Evolutionary conservation across 2,113 vertebrate species (phyloP).

Genomic region (Cyanoderma ruficeps): DNA sequence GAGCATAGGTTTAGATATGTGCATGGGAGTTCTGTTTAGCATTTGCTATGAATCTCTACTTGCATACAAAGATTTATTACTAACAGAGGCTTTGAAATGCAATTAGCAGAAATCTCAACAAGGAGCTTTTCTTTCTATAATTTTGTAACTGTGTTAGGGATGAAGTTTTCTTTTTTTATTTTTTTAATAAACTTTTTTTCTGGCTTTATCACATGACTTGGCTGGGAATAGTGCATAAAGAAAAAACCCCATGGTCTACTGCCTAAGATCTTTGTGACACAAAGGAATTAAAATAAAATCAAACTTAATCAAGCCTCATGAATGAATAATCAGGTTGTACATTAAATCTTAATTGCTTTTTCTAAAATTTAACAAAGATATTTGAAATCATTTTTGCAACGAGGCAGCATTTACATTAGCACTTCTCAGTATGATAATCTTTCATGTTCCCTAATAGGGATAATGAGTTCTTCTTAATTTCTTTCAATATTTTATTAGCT

Average conservation of each 20-base stretch:
- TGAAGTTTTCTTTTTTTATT: background rate
- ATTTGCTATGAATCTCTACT: background rate
- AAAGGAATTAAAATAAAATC: slow-evolving; percentile 42
- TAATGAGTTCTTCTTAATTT: background rate
- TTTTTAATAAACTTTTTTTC: background rate
- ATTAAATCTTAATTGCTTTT: slow-evolving; percentile 53
- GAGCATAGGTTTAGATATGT: background rate
- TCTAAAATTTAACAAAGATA: slow-evolving; percentile 31
- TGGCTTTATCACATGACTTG: background rate
- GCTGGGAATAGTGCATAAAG: background rate
- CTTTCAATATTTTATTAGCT: background rate
- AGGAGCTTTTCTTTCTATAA: background rate
- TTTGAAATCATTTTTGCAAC: background rate
- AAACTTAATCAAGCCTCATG: slow-evolving; percentile 31
- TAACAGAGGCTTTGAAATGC: background rate
- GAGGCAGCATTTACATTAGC: background rate
- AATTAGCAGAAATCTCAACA: background rate
- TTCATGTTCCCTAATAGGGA: background rate
- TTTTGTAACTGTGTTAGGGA: background rate
- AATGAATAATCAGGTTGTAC: slow-evolving; percentile 33
- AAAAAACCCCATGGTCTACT: background rate
- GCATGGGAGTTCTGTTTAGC: background rate
- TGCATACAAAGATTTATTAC: background rate
- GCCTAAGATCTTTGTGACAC: background rate
- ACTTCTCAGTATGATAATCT: background rate